phyloP scores from a whole-genome alignment of 1,140 invertebrate species.

The Intoshia linei region DNA sequence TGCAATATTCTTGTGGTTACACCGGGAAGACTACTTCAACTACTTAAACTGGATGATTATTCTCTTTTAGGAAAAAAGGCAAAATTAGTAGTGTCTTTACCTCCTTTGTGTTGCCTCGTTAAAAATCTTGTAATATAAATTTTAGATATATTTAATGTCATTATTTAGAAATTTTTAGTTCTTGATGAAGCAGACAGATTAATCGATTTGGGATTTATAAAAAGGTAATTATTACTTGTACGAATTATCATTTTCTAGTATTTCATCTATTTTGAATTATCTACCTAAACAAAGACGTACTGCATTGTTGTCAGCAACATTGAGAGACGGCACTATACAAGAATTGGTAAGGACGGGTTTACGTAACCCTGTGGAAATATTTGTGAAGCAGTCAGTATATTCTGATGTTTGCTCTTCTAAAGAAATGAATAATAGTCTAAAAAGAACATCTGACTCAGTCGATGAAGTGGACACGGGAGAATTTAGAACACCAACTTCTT shows the following conservation, averaged over 20 bases:
- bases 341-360: slow-evolving; percentile 62
- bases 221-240: slow-evolving; percentile 15
- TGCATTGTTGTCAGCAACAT: slow-evolving; percentile 81
- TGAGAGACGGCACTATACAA: slow-evolving; percentile 71
- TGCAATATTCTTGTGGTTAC: slow-evolving; percentile 58
- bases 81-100: slow-evolving; percentile 28
- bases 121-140: slow-evolving; percentile 16
- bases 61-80: too few species aligned
- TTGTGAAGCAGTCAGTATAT: slow-evolving; percentile 63
- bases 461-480: slow-evolving; percentile 4
- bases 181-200: slow-evolving; percentile 84
- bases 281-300: slow-evolving; percentile 67
- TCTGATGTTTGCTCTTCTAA: too few species aligned
- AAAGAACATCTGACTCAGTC: too few species aligned
- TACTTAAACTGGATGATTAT: too few species aligned
- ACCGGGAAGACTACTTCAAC: slow-evolving; percentile 55
- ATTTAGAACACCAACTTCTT: slow-evolving; percentile 37
- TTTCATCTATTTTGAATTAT: slow-evolving; percentile 57
- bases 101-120: slow-evolving; percentile 34
- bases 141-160: not conserved
- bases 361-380: slow-evolving; percentile 59
- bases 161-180: slow-evolving; percentile 45
- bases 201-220: slow-evolving; percentile 58
- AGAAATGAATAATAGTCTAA: too few species aligned
- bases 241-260: slow-evolving; percentile 17